These are phyloP conservation scores for Boloria selene DNA, from an alignment of 2,888 invertebrate genomes.

Conservation along the genomic window DNA sequence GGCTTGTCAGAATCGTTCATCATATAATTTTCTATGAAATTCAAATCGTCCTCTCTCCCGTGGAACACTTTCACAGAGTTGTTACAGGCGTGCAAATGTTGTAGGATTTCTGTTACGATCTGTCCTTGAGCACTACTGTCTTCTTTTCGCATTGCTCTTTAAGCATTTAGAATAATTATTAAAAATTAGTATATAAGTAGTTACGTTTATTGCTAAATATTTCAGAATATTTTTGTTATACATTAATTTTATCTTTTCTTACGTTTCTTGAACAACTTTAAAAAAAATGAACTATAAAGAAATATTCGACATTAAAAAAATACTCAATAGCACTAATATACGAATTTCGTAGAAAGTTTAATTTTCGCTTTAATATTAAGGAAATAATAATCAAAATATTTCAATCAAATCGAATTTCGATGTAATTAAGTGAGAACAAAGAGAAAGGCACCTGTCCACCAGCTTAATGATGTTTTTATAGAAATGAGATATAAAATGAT, in stretches of 20 bases:
- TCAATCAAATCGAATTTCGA: too few species aligned
- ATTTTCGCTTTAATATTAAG: too few species aligned
- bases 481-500: slow-evolving; percentile 96
- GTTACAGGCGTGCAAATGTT: slow-evolving; percentile 97
- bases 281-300: too few species aligned
- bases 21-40: slow-evolving; percentile 91
- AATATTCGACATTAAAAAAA: too few species aligned
- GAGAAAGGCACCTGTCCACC: slow-evolving; percentile 86
- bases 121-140: slow-evolving; percentile 96
- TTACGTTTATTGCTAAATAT: too few species aligned
- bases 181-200: neutral
- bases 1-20: slow-evolving; percentile 92
- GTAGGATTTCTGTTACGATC: slow-evolving; percentile 95
- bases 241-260: too few species aligned
- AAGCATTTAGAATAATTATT: slow-evolving; percentile 13
- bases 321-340: too few species aligned
- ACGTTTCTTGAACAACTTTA: too few species aligned
- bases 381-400: too few species aligned
- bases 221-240: too few species aligned
- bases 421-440: slow-evolving; percentile 5
- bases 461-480: slow-evolving; percentile 95
- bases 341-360: too few species aligned
- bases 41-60: slow-evolving; percentile 93
- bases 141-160: slow-evolving; percentile 95
- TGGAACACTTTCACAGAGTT: slow-evolving; percentile 97